Evolutionary conservation across 1,140 invertebrate genomes (phyloP).

Genomic region (Drosophila auraria): DNA sequence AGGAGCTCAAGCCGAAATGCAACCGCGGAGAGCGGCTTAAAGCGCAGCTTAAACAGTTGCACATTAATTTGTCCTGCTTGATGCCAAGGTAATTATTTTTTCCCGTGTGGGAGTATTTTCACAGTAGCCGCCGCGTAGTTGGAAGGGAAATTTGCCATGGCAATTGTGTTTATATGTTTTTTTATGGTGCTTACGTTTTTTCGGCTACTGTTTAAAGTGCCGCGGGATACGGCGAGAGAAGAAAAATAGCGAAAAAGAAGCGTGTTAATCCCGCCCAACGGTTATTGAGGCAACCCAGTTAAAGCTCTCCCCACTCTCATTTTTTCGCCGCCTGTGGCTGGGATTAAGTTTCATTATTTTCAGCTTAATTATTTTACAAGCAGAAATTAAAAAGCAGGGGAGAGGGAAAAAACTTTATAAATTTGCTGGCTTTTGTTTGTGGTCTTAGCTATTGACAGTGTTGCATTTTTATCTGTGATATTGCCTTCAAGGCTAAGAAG

Average conservation of each 20-base stretch:
- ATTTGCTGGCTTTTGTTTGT: constrained; percentile 33
- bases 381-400: constrained; percentile 33
- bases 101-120: constrained; percentile 5
- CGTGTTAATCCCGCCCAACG: constrained; percentile 73
- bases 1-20: background rate
- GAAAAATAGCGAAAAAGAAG: constrained; percentile 35
- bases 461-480: constrained; percentile 54
- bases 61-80: constrained; percentile 27
- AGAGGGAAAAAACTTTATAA: constrained; percentile 18
- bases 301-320: constrained; percentile 48
- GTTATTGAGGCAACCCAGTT: constrained; percentile 78
- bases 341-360: constrained; percentile 81
- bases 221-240: constrained; percentile 14
- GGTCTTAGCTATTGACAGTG: constrained; percentile 56
- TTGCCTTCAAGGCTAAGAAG: constrained; percentile 17
- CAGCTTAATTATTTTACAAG: constrained; percentile 81
- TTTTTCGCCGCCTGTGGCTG: constrained; percentile 34
- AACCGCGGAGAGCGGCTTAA: constrained; percentile 9
- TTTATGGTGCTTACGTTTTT: constrained; percentile 33
- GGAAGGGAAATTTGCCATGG: constrained; percentile 30
- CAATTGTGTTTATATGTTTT: constrained; percentile 19
- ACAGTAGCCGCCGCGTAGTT: constrained; percentile 13
- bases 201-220: constrained; percentile 52
- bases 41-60: constrained; percentile 13
- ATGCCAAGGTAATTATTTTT: constrained; percentile 38